Evolutionary conservation across 2,888 invertebrate genomes (phyloP).

Genomic region (Tetrapedia diversipes): DNA sequence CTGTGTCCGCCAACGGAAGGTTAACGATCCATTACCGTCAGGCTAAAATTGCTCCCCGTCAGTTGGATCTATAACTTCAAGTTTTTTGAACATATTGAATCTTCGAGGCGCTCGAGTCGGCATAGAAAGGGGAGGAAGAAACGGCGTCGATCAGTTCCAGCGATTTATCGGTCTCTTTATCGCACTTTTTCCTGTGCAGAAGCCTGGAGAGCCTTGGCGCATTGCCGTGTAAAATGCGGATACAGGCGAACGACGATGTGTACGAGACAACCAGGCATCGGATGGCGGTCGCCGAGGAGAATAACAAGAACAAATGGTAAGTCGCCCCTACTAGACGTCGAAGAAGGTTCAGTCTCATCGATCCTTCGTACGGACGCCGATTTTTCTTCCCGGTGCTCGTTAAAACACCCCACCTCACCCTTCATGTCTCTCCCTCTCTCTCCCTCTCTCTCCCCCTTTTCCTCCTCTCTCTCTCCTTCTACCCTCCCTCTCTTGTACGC

Average conservation of each 20-base stretch:
- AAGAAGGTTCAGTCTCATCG: constrained; percentile 18
- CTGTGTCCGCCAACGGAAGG: too few relatives aligned
- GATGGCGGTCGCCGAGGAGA: constrained; percentile 96
- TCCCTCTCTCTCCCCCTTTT: too few relatives aligned
- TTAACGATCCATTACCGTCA: too few relatives aligned
- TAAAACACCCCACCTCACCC: too few relatives aligned
- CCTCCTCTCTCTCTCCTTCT: too few relatives aligned
- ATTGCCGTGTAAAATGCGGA: constrained; percentile 93
- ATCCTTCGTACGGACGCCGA: constrained; percentile 32
- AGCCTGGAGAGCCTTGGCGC: constrained; percentile 93
- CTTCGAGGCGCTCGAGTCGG: not conserved
- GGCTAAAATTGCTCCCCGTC: not conserved
- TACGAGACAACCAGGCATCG: constrained; percentile 96
- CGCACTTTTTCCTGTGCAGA: constrained; percentile 75
- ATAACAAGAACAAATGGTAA: constrained; percentile 96
- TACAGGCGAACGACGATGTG: constrained; percentile 97
- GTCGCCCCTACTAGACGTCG: constrained; percentile 24
- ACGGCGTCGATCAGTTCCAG: not conserved
- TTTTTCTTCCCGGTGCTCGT: constrained; percentile 20
- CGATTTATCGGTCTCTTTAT: constrained; percentile 22
- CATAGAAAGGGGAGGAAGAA: not conserved
- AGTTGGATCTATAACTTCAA: not conserved
- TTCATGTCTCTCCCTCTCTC: too few relatives aligned
- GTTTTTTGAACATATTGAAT: not conserved
- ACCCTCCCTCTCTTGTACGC: not conserved